Conservation (phyloP, 2,797 vertebrate genomes). For the Enoplosus armatus region DNA sequence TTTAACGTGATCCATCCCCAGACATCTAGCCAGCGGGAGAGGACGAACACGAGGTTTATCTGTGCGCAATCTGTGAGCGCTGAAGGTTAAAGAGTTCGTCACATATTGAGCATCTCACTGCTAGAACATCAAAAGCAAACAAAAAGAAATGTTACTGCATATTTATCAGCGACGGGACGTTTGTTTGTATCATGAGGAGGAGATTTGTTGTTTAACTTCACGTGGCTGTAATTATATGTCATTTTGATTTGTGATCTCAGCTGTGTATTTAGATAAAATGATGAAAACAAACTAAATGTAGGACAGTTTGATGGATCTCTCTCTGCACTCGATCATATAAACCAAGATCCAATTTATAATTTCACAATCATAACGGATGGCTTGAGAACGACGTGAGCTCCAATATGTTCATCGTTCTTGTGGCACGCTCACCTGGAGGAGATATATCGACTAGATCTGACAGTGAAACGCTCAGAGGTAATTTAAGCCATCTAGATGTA, state of each 20-base stretch:
- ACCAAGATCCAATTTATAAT: slow-evolving; percentile 60
- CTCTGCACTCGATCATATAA: slow-evolving; percentile 31
- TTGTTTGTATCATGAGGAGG: too few relatives aligned
- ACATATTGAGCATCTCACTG: too few relatives aligned
- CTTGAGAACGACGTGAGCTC: slow-evolving; percentile 34
- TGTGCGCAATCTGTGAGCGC: too few relatives aligned
- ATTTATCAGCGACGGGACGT: too few relatives aligned
- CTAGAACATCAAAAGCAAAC: too few relatives aligned
- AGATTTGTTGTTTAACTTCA: too few relatives aligned
- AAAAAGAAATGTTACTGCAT: too few relatives aligned
- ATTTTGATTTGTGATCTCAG: neutral
- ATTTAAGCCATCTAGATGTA: slow-evolving; percentile 63
- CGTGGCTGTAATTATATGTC: neutral
- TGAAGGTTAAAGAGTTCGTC: too few relatives aligned
- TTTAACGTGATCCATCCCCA: too few relatives aligned
- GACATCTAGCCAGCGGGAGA: too few relatives aligned
- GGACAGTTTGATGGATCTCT: slow-evolving; percentile 27
- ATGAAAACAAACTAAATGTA: neutral
- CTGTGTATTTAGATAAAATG: neutral
- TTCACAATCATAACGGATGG: slow-evolving; percentile 65
- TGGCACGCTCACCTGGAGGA: slow-evolving; percentile 52
- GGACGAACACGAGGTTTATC: too few relatives aligned
- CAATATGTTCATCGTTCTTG: slow-evolving; percentile 56
- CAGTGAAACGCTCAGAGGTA: slow-evolving; percentile 34
- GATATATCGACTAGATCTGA: slow-evolving; percentile 55